Evolutionary conservation across 2,113 vertebrate genomes (phyloP), one percentile per base, ranked within the genome.

Genomic region (Recurvirostra avosetta): DNA sequence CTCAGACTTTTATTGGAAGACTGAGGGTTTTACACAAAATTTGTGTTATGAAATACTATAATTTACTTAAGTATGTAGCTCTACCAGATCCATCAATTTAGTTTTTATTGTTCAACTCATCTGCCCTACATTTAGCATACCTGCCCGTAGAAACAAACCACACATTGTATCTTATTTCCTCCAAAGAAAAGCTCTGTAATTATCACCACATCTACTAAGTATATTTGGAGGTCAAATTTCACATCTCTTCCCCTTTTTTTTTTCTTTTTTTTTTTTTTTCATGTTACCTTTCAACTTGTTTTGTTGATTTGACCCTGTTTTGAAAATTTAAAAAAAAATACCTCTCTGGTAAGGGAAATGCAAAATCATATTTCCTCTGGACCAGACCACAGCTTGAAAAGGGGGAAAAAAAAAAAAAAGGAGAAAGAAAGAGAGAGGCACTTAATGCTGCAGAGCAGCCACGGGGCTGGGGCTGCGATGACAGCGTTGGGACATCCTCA

Each of bases 191-290:
- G 38, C 34, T 79, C 91, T 71, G 49, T 12, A 62, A 29, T 47
- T 74, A 92, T 79, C 65, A 91, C 12, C 29, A 80, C 55, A 79
- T 78, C 66, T 88, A 55, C n/a, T 32, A 71, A 93, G 47, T 36
- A 23, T 73, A 70, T 77, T 73, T 74, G 27, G 76, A 90, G 67
- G 61, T 96, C 82, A 79, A 80, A 76, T 73, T 96, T 94, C 89
- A 94, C 72, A 52, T 63, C 53, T 77, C 79, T 91, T 76, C 32
- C 19, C 47, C 9, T 58, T 45, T 83, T 66, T 74, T 75, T 66
- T 79, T 75, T 89, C 75, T 83, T 8, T 53, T 19, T 38, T 17
- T 20, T n/a, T 1, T 8, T n/a, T 59, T 16, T 88, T 74, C 47
- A 47, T 49, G 29, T 32, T 78, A 63, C 59, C 55, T 50, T 94